These are phyloP conservation scores for Pollenia amentaria DNA, from an alignment of 2,888 invertebrate genomes.

Conservation along the genomic window DNA sequence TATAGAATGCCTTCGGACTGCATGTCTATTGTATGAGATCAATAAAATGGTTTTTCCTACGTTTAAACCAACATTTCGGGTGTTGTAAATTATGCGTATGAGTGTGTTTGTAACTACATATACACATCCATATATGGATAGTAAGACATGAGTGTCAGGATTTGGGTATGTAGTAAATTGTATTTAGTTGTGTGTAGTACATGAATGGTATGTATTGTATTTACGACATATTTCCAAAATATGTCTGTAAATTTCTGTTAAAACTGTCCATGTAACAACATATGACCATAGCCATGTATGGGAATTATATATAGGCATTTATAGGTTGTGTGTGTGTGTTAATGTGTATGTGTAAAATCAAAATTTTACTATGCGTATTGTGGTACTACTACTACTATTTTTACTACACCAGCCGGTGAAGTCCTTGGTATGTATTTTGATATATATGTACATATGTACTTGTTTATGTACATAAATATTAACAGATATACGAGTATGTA, in stretches of 20 bases:
- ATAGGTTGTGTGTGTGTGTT: background rate
- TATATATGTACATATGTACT: constrained; percentile 5
- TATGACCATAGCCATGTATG: background rate
- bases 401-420: constrained; percentile 10
- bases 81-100: constrained; percentile 53
- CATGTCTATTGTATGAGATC: background rate
- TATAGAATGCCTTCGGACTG: constrained; percentile 24
- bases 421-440: background rate
- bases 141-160: background rate
- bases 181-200: background rate
- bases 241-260: background rate
- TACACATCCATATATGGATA: background rate
- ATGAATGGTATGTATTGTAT: constrained; percentile 9
- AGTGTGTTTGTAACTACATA: background rate
- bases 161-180: constrained; percentile 15
- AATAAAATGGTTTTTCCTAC: background rate
- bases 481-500: background rate
- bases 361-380: constrained; percentile 56
- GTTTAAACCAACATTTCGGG: constrained; percentile 28
- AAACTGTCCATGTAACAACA: background rate
- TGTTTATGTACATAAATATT: constrained; percentile 10
- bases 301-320: background rate
- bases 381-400: constrained; percentile 41
- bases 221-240: constrained; percentile 10
- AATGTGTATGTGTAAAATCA: background rate